Conservation (phyloP, 2,888 invertebrate genomes). For the Mythimna vitellina region DNA sequence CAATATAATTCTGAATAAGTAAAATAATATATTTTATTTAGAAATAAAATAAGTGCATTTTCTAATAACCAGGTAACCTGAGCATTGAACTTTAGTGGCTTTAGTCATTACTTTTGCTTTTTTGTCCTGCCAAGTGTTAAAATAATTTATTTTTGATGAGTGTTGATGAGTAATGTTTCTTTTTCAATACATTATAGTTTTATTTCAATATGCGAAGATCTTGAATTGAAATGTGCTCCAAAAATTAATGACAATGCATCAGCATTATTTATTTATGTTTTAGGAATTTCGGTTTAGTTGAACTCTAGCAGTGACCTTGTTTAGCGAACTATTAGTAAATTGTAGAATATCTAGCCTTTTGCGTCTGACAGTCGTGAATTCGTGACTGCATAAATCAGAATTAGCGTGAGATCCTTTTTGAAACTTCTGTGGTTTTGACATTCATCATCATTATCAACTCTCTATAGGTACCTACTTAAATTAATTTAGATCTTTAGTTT, state of each 20-base stretch:
- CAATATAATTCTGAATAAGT: too few species aligned
- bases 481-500: too few species aligned
- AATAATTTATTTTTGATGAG: conserved; percentile 31
- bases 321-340: not conserved
- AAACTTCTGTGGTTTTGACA: not conserved
- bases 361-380: not conserved
- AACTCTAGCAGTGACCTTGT: not conserved
- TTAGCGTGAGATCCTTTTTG: not conserved
- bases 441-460: not conserved
- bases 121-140: conserved; percentile 8
- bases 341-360: not conserved
- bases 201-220: not conserved
- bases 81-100: conserved; percentile 22
- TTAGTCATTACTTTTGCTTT: conserved; percentile 26
- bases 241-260: not conserved
- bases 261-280: not conserved
- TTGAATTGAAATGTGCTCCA: not conserved
- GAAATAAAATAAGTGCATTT: conserved; percentile 3
- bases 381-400: not conserved
- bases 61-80: conserved; percentile 25
- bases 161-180: not conserved
- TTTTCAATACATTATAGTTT: conserved; percentile 1
- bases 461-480: too few species aligned
- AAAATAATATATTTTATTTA: too few species aligned
- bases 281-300: not conserved